Conservation (phyloP, 1,140 invertebrate genomes). For the Drosophila bocki region DNA sequence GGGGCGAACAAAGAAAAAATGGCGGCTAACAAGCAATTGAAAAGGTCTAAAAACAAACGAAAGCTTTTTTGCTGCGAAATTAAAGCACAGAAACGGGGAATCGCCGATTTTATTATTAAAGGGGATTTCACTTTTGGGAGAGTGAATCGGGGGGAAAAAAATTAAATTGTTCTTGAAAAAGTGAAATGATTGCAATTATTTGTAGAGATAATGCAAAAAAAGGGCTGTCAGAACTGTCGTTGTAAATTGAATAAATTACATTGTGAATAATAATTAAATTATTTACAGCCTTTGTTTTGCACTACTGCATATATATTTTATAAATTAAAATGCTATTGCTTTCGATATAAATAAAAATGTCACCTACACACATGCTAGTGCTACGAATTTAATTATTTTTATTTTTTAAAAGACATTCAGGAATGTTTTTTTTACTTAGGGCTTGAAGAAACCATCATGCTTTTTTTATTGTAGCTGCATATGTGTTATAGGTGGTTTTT, state of each 20-base stretch:
- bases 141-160: background rate
- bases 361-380: background rate
- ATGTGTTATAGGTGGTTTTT: no score
- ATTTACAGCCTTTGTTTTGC: background rate
- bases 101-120: conserved; percentile 16
- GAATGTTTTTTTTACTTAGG: no score
- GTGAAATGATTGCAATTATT: conserved; percentile 25
- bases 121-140: conserved; percentile 16
- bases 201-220: conserved; percentile 17
- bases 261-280: conserved; percentile 10
- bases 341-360: background rate
- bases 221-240: background rate
- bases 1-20: conserved; percentile 56
- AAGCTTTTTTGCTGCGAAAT: conserved; percentile 35
- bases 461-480: no score
- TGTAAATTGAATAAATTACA: conserved; percentile 18
- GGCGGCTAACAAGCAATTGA: conserved; percentile 64
- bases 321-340: background rate
- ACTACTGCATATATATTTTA: background rate
- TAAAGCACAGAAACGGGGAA: conserved; percentile 9
- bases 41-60: conserved; percentile 42
- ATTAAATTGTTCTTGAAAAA: conserved; percentile 23
- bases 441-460: no score
- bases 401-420: background rate
- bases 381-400: background rate